Evolutionary conservation across 2,888 invertebrate species (phyloP).

Genomic region (Carcina quercana): DNA sequence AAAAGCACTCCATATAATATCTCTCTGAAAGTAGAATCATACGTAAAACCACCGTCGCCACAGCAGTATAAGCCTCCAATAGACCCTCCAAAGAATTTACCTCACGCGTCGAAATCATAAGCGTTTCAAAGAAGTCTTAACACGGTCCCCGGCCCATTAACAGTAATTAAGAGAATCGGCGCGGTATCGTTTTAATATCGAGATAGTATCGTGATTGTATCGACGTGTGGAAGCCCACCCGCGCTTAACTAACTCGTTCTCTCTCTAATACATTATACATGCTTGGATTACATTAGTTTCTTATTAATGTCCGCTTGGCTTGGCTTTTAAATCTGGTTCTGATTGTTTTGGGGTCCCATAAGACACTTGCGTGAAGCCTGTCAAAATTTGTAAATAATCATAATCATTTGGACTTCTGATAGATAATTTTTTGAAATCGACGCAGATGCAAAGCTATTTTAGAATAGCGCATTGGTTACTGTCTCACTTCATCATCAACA

Average conservation of each 20-base stretch:
- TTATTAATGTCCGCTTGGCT: slow-evolving; percentile 34
- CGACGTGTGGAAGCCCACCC: slow-evolving; percentile 61
- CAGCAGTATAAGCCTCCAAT: not conserved
- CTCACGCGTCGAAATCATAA: slow-evolving; percentile 70
- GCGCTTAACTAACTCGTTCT: slow-evolving; percentile 33
- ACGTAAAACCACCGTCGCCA: too few species aligned
- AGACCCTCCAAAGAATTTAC: slow-evolving; percentile 36
- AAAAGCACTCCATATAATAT: too few species aligned
- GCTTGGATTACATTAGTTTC: slow-evolving; percentile 43
- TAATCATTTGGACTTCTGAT: too few species aligned
- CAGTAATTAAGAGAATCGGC: slow-evolving; percentile 67
- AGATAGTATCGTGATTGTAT: slow-evolving; percentile 64
- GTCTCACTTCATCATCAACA: too few species aligned
- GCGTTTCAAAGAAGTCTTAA: slow-evolving; percentile 60
- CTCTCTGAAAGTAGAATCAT: too few species aligned
- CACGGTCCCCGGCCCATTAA: slow-evolving; percentile 52
- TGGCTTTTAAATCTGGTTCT: slow-evolving; percentile 1
- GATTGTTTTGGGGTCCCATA: slow-evolving; percentile 1
- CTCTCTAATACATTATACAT: slow-evolving; percentile 64
- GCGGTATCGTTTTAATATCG: slow-evolving; percentile 57
- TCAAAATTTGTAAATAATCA: too few species aligned
- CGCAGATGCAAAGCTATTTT: too few species aligned
- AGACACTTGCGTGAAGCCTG: too few species aligned
- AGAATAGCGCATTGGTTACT: too few species aligned
- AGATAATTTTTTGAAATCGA: too few species aligned